Base-by-base conservation (phyloP, 2,888 invertebrate species). In the Lycia hirtaria region DNA sequence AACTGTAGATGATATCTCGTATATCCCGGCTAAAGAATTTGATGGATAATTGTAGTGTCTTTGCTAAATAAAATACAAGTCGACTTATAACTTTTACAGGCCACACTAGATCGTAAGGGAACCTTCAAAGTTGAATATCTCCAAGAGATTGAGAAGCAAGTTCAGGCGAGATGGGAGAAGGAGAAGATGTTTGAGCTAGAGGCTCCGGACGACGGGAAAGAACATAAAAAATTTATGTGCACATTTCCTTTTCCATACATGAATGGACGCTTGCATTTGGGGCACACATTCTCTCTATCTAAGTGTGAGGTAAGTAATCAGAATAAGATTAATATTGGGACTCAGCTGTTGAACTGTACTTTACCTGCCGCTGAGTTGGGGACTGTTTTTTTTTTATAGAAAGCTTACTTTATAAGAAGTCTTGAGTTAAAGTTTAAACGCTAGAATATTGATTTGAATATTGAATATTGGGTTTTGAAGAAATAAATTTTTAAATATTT, bases 221-320 rank as follows among this genome's bases (percentile, higher is more conserved):
- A 88, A 12, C 77, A 94, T 73, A 97, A 97, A 63, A 99, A 99
- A 80, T 99, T 96, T 81, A 92, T 98, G 68, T 96, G 96, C 28
- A 98, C 98, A 1, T 99, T 99, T 91, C 99, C 99, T 0, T 99
- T 95, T 88, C 99, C 99, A 0, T 99, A 99, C 80, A 99, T 99
- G 99, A 99, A 99, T 93, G 99, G 99, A 7, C 94, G 97, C 40
- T 94, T 99, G 51, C 99, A 99, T 93, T 92, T 99, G 67, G 99
- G 99, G 0, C 99, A 99, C 83, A 97, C 98, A 10, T 99, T 99
- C 92, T 97, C 98, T 3, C 82, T 99, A 41, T 98, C 98, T 6
- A 99, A 99, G 92, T 98, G 98, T 81, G 99, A 99, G 92, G 97
- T 97, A 92, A 82, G 83, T 1, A 6, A 28, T 26, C 4, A 17